Evolutionary conservation across 2,113 vertebrate genomes (phyloP).

Genomic region (Casuarius casuarius): DNA sequence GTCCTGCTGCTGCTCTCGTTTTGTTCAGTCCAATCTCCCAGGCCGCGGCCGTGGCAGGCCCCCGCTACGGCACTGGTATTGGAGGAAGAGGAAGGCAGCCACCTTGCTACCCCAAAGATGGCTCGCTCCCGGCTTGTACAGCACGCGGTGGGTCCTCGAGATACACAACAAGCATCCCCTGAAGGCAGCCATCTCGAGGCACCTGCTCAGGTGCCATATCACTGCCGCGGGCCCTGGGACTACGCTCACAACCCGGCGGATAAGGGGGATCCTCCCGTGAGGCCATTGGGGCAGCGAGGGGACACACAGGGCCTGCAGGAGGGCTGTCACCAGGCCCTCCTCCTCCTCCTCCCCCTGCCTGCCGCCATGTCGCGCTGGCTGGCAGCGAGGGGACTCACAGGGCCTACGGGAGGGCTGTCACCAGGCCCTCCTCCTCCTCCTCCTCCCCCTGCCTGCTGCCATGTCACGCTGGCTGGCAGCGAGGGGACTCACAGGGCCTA

Average conservation of each 20-base stretch:
- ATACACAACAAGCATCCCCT: background rate
- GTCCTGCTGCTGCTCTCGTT: too few species aligned
- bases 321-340: background rate
- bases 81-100: background rate
- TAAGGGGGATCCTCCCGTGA: background rate
- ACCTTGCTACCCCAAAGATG: background rate
- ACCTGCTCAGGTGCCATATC: background rate
- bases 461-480: too few species aligned
- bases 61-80: too few species aligned
- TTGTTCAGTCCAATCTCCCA: too few species aligned
- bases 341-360: background rate
- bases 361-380: background rate
- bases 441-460: background rate
- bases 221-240: too few species aligned
- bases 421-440: background rate
- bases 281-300: rapidly evolving
- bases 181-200: background rate
- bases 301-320: background rate
- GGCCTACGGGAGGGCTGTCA: too few species aligned
- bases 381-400: rapidly evolving
- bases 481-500: too few species aligned
- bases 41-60: too few species aligned
- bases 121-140: background rate
- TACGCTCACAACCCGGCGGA: background rate
- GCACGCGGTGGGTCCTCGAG: rapidly evolving